These are phyloP conservation scores for Elaphurus davidianus DNA, from an alignment of 2,113 vertebrate species.

Conservation along the genomic window DNA sequence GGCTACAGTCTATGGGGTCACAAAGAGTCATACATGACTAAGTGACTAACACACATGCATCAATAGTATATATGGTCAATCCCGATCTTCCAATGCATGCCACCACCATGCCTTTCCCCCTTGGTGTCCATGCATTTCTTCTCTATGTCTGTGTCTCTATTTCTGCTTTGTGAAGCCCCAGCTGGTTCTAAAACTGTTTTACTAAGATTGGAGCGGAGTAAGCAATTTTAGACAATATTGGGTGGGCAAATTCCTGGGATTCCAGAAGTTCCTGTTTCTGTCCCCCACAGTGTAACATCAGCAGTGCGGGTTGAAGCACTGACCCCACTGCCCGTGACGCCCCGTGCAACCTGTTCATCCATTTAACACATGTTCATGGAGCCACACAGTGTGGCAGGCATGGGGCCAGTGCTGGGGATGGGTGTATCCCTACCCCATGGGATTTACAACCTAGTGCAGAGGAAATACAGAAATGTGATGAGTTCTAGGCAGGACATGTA, in stretches of 20 bases:
- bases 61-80: background rate
- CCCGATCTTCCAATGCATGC: background rate
- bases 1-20: background rate
- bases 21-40: background rate
- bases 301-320: background rate
- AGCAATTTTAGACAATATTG: background rate
- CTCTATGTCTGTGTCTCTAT: background rate
- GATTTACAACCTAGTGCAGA: background rate
- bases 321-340: background rate
- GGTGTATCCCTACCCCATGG: background rate
- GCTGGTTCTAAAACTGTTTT: background rate
- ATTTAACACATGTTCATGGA: background rate
- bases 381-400: background rate
- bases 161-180: background rate
- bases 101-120: background rate
- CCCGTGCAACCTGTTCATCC: background rate
- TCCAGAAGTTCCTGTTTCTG: background rate
- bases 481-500: background rate
- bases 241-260: background rate
- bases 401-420: background rate
- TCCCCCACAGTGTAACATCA: background rate
- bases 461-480: background rate
- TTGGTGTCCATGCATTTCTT: background rate
- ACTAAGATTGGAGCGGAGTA: background rate
- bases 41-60: background rate